Evolutionary conservation across 2,888 invertebrate genomes (phyloP), one percentile per base, ranked within the genome.

Genomic region (Caenorhabditis sp.): DNA sequence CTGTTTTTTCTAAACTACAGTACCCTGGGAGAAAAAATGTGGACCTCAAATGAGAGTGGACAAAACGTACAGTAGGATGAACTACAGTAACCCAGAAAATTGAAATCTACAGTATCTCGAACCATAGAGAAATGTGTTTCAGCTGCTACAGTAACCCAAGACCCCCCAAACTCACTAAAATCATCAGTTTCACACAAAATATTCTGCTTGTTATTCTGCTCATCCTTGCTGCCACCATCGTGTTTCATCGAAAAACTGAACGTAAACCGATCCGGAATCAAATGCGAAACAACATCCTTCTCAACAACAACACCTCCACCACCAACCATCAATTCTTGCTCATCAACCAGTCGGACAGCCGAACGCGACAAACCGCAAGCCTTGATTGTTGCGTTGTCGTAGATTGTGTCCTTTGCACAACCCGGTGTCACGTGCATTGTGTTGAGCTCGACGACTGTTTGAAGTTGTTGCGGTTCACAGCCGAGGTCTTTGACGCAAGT

Each of bases 181-280:
- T 97, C 95, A 89, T 99, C 99, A 27, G 97, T 95, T 85, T 94
- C 93, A 89, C 99, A 99, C 57, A 99, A 90, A 84, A 99, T 93
- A 87, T 97, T 97, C 88, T 99, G 97, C 90, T 99, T 99, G 79
- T 92, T 91, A 88, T 94, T 95, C 84, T 94, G 94, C 89, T 95
- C 94, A 80, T 92, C 84, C 77, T 76, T 78, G n/a, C 59, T 76
- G 53, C 92, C 91, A 17, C 92, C 92, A 53, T 93, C 93, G 90
- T 97, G 97, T 61, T 95, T 92, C 92, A 99, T 93, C 94, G 97
- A 97, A 12, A 95, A 94, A 54, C 94, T 92, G 84, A 99, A 91
- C 68, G 94, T 93, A 90, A 99, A 97, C 27, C 72, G 70, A 62
- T 84, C 83, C 23, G 87, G 85, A 12, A 87, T 73, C 19, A 83